Evolutionary conservation across 1,140 invertebrate genomes (phyloP), one percentile per base, ranked within the genome.

Genomic region (Scaptomyza montana): DNA sequence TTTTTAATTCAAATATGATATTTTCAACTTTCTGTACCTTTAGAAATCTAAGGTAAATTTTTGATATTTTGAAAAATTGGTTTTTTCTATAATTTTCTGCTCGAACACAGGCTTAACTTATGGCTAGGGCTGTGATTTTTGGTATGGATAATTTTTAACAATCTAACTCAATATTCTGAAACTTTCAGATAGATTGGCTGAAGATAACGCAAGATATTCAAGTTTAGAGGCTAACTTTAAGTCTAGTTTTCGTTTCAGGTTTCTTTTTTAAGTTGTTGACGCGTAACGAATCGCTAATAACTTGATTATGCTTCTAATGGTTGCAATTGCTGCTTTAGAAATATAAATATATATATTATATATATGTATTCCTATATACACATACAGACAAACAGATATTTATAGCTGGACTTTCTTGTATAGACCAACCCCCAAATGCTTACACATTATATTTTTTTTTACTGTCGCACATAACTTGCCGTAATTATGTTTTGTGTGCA

Each of bases 291-390:
- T 87, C 84, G 84, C 68, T 80, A 89, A 89, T 79, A 89, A 89
- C 84, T 89, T 89, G 80, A 89, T 89, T 89, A 89, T 89, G 77
- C 80, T 67, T 74, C 70, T 89, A 89, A 89, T 89, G 77, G 69
- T 47, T 33, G 70, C 87, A 89, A 89, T 89, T 89, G 66, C 33
- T 57, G 33, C 28, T 45, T 50, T 56, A 47, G 9, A 53, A 53
- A 64, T 51, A 39, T 53, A 61, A 39, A 72, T 55, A 84, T 66
- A 47, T 33, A 41, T 13, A 16, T 39, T 54, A 60, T 47, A 25
- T 67, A 39, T 51, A 33, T 41, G 53, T 46, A 72, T 30, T 1
- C 21, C 2, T 2, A 25, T 25, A 25, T 25, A 1, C 2, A 1
- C 21, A 25, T 25, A 25, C 21, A 25, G 21, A 25, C 21, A 25